Evolutionary conservation across 2,888 invertebrate genomes (phyloP), one percentile per base, ranked within the genome.

Genomic region (Tholera decimalis): DNA sequence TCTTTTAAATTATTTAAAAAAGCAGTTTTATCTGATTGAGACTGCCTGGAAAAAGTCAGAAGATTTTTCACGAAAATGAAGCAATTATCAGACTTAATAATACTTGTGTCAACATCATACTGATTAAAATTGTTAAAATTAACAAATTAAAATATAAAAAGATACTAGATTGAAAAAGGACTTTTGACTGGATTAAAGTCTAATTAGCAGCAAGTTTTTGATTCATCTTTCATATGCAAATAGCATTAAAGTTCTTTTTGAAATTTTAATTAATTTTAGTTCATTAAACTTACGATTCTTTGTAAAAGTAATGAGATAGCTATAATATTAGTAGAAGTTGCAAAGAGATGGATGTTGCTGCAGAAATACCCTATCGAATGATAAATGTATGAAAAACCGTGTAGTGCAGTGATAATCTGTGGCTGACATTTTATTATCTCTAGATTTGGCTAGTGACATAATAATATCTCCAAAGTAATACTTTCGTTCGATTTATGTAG

Each of bases 401-500:
- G 22, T 13, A 28, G 22, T 15, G 33, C 22, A 33, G 15, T n/a
- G 8, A 26, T 44, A 37, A n/a, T 11, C 18, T 20, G 28, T 24
- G 11, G 30, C 13, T 53, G 67, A 20, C 47, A 43, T 59, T 7
- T 13, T 41, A 67, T 63, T 57, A 56, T 35, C 22, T 57, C 11
- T 22, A 1, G 5, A 33, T 13, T 24, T 5, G n/a, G n/a, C n/a
- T n/a, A n/a, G n/a, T n/a, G n/a, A n/a, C n/a, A n/a, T n/a, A n/a
- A n/a, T 49, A 22, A 54, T 55, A 24, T 24, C 20, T 0, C 11
- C 20, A 30, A 65, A 53, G 13, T 33, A 35, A 22, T 41, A n/a
- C 3, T n/a, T 20, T 41, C 9, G 20, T 41, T 11, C 28, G 24
- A 20, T 2, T 24, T 3, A 41, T 5, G 8, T 9, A 13, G 13